Conservation (phyloP, 2,113 vertebrate species). For the Siniperca knerii region DNA sequence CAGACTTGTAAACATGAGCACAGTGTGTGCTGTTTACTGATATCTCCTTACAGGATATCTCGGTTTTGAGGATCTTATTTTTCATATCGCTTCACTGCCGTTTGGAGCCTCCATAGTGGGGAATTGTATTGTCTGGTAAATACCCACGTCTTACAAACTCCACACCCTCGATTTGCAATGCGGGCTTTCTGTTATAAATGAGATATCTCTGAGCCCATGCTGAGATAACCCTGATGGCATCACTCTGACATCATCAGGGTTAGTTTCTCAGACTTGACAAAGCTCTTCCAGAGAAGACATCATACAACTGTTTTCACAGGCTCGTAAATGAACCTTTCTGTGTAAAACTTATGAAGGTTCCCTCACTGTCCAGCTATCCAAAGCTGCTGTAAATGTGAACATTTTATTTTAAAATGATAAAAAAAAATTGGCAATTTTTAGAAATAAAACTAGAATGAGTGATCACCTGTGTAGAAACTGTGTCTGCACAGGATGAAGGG, state of each 20-base stretch:
- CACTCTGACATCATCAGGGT: conserved; percentile 3
- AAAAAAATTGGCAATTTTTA: not conserved
- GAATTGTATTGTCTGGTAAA: not conserved
- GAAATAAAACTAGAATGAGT: not conserved
- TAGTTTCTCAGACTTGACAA: not conserved
- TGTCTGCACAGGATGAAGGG: not conserved
- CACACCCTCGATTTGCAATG: not conserved
- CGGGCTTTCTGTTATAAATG: not conserved
- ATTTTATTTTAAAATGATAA: not conserved
- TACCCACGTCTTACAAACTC: not conserved
- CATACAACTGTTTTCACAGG: not conserved
- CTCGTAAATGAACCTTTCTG: not conserved
- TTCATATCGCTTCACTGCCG: not conserved
- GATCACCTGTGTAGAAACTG: not conserved
- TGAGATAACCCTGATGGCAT: not conserved
- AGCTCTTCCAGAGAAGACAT: not conserved
- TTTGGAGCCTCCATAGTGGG: not conserved
- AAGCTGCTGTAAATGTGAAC: not conserved
- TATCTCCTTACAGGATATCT: conserved; percentile 9
- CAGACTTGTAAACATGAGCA: not conserved
- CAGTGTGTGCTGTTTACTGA: not conserved
- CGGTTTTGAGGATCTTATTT: conserved; percentile 1
- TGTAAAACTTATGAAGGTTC: not conserved
- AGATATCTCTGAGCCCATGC: not conserved
- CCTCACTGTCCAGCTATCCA: not conserved